phyloP scores from a whole-genome alignment of 2,797 vertebrate genomes.

The Amblyraja radiata region DNA sequence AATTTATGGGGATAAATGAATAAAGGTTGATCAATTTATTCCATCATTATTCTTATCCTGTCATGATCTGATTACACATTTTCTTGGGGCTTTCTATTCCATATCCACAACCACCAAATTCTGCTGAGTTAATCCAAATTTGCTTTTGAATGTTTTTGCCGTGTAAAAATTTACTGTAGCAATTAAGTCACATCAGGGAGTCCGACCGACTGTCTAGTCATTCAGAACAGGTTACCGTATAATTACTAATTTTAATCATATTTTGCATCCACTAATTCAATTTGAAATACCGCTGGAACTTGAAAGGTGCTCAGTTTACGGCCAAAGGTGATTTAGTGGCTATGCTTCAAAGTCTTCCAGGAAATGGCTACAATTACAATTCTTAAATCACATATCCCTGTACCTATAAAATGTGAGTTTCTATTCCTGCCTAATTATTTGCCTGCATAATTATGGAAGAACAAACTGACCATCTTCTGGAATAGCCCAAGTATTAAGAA shows the following conservation, averaged over 20 bases:
- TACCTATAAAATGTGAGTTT: neutral
- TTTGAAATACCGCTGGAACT: neutral
- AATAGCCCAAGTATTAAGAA: neutral
- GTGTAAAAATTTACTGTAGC: neutral
- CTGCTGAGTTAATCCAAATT: neutral
- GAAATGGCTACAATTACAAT: neutral
- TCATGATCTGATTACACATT: neutral
- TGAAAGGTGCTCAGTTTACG: neutral
- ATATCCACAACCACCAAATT: neutral
- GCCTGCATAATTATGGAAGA: neutral
- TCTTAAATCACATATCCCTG: neutral
- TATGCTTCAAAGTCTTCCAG: neutral
- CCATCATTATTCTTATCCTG: neutral
- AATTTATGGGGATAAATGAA: neutral
- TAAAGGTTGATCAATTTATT: neutral
- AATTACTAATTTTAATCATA: neutral
- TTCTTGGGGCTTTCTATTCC: neutral
- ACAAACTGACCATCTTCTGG: neutral
- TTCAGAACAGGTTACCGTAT: neutral
- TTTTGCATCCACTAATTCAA: neutral
- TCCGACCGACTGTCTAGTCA: neutral
- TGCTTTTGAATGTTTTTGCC: neutral
- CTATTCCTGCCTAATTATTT: neutral
- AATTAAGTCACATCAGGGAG: neutral
- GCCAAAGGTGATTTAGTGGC: neutral